Base-by-base conservation (phyloP, 2,888 invertebrate species). In the Nymphalis polychloros region DNA sequence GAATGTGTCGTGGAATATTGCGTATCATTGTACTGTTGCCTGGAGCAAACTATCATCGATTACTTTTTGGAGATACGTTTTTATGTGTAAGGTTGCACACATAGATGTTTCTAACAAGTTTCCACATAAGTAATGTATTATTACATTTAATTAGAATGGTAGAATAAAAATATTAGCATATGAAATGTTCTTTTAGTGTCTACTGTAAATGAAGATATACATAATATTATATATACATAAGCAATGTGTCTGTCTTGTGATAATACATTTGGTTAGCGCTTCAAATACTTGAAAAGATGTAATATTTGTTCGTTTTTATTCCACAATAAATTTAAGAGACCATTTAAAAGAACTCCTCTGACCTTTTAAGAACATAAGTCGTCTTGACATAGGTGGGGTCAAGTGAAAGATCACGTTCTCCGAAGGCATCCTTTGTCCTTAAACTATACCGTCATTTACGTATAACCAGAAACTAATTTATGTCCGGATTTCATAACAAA, bases 1-100 rank as follows among this genome's bases (percentile, higher is more conserved):
- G 66, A 64, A 65, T 65, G 57, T 63, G 63, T 69, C 19, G 48
- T 20, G 13, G 59, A 50, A 63, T 66, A 59, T 62, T 60, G 53
- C 53, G 48, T 63, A 55, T 41, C 63, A 20, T 50, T 64, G 64
- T 60, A 50, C 35, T 52, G 31, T 53, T 13, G 23, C 53, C 19
- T 57, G 57, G 19, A 41, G 35, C 57, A 35, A 53, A 27, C 53
- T 23, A 35, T 35, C 19, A 35, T n/a, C 57, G 19, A 35, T 41
- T 57, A 57, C 19, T 19, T 57, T n/a, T 19, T 57, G 3, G 8
- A 10, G 19, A 19, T 41, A 8, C 19, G 5, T 49, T 49, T 49
- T 49, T n/a, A 8, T 13, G 41, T 13, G 13, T 13, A 13, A 41
- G 13, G 41, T 41, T 41, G 13, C 13, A 41, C 4, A 41, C 13